Percentiles rank a stretch among this genome's conserved stretches.
Evolutionary conservation across 2,888 invertebrate species (phyloP).

Genomic region (Apotomis turbidana): DNA sequence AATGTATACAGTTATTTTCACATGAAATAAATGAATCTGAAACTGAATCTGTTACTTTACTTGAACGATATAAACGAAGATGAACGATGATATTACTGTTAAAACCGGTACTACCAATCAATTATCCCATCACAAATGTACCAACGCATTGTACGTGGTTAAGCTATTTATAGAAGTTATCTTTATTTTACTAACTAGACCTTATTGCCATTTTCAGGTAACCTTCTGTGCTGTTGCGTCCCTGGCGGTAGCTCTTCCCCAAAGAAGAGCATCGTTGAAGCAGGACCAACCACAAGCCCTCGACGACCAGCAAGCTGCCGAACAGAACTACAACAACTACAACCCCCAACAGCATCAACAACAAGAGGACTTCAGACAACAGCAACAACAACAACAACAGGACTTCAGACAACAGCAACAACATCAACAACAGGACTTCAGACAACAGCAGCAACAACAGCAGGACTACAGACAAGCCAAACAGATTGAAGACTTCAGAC

Average conservation of each 20-base stretch:
- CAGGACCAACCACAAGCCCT: conserved; percentile 58
- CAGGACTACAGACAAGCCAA: conserved; percentile 47
- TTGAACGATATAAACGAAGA: no score
- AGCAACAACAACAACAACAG: conserved; percentile 47
- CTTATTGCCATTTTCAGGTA: conserved; percentile 64
- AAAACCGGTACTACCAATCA: no score
- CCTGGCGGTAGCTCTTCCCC: conserved; percentile 74
- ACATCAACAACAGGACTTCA: conserved; percentile 49
- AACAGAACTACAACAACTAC: conserved; percentile 73
- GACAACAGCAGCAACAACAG: conserved; percentile 59
- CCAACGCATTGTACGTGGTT: no score
- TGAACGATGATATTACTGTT: no score
- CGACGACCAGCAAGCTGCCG: conserved; percentile 68
- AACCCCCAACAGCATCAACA: conserved; percentile 56
- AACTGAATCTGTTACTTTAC: no score
- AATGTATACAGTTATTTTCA: no score
- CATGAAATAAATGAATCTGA: no score
- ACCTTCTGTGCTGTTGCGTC: conserved; percentile 67
- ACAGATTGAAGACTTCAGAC: conserved; percentile 55
- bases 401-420: conserved; percentile 48
- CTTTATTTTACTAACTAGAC: not conserved
- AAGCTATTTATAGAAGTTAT: not conserved
- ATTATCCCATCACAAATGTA: no score
- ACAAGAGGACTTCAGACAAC: conserved; percentile 46
- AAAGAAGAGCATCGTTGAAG: conserved; percentile 70